Evolutionary conservation across 2,888 invertebrate genomes (phyloP).

Genomic region (Galeruca laticollis): DNA sequence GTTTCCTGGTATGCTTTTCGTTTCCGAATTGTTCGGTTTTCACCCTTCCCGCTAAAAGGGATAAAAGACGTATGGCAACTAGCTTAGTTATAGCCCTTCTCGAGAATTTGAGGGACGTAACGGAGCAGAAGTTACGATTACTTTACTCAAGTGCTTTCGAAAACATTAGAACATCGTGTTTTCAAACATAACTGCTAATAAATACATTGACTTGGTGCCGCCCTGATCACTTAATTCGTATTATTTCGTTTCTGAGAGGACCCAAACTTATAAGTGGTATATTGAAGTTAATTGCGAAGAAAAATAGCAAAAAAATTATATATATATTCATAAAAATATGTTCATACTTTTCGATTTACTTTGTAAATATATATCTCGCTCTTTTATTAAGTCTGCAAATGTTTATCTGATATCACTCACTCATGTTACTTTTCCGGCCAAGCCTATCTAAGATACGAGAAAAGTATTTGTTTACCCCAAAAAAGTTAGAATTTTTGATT

Average conservation of each 20-base stretch:
- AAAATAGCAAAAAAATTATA: slow-evolving; percentile 6
- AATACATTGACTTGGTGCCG: slow-evolving; percentile 37
- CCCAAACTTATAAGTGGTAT: neutral
- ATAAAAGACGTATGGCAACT: slow-evolving; percentile 44
- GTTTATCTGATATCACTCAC: too few relatives aligned
- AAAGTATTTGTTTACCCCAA: too few relatives aligned
- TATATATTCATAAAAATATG: neutral
- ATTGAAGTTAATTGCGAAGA: slow-evolving; percentile 1
- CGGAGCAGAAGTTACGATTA: slow-evolving; percentile 47
- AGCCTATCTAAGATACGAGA: too few relatives aligned
- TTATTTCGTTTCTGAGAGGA: slow-evolving; percentile 9
- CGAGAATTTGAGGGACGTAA: slow-evolving; percentile 43
- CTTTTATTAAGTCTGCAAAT: too few relatives aligned
- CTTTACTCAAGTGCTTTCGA: slow-evolving; percentile 45
- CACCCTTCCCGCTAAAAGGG: slow-evolving; percentile 38
- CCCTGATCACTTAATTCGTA: slow-evolving; percentile 24
- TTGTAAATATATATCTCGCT: too few relatives aligned
- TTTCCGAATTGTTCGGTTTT: slow-evolving; percentile 38
- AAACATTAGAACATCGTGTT: slow-evolving; percentile 45
- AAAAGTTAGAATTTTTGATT: too few relatives aligned
- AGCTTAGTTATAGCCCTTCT: slow-evolving; percentile 45
- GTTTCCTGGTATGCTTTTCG: slow-evolving; percentile 1
- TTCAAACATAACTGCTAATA: slow-evolving; percentile 44
- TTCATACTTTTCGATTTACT: too few relatives aligned
- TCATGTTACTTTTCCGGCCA: too few relatives aligned